Percentiles rank a stretch among this genome's conserved stretches.
Evolutionary conservation across 2,113 vertebrate genomes (phyloP).

Genomic region (Coptodon rendalli): DNA sequence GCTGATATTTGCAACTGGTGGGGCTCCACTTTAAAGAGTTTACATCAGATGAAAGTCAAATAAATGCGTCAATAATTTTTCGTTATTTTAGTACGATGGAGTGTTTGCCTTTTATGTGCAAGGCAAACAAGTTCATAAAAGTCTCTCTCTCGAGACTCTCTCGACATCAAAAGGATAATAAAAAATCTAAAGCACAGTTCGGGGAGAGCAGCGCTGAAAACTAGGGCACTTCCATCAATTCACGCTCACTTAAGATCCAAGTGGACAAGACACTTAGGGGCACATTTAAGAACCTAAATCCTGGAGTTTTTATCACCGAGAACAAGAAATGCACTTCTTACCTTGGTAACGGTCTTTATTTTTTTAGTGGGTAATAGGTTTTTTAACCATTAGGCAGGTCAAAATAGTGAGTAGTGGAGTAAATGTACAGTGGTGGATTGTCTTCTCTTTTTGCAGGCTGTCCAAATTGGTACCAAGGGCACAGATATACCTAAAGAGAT

Average conservation of each 20-base stretch:
- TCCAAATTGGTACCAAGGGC: neutral
- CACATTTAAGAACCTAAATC: neutral
- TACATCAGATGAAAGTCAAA: neutral
- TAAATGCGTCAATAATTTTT: neutral
- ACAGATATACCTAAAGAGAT: neutral
- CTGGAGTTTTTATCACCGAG: neutral
- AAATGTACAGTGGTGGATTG: neutral
- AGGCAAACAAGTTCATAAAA: neutral
- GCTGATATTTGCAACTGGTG: neutral
- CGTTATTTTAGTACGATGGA: neutral
- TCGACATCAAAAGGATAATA: neutral
- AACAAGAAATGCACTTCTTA: neutral
- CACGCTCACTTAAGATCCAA: neutral
- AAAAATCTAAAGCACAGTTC: neutral
- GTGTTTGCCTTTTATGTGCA: neutral
- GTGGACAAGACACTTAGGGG: neutral
- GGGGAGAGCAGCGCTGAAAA: neutral
- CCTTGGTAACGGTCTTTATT: neutral
- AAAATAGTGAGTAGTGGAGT: neutral
- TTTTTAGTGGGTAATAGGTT: neutral
- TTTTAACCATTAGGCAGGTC: neutral
- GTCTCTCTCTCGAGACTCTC: neutral
- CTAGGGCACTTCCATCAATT: neutral
- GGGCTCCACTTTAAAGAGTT: neutral
- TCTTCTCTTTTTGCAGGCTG: neutral